A percentile compares a stretch with the other conserved stretches of the same genome.
Evolutionary conservation across 2,113 vertebrate genomes (phyloP).

Genomic region (Henicopernis longicauda): DNA sequence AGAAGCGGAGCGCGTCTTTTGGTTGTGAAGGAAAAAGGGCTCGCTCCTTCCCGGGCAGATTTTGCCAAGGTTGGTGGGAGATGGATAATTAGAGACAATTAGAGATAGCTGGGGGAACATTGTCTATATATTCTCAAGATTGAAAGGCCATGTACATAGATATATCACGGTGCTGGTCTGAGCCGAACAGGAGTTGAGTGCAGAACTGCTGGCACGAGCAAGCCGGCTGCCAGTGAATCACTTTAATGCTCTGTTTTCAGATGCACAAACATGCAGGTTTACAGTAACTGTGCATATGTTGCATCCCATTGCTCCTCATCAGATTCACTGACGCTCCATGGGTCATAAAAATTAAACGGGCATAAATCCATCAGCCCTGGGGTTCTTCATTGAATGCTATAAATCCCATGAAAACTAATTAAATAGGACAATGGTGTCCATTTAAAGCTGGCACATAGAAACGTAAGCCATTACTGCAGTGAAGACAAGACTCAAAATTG

Average conservation of each 20-base stretch:
- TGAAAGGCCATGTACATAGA: neutral
- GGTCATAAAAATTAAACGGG: conserved; percentile 36
- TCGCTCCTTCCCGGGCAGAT: fast-evolving
- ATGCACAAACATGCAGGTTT: neutral
- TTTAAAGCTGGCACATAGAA: conserved; percentile 38
- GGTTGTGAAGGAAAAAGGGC: neutral
- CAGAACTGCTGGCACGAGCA: neutral
- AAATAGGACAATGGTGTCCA: conserved; percentile 35
- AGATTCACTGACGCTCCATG: neutral
- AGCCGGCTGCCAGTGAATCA: conserved; percentile 24
- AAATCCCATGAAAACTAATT: conserved; percentile 56
- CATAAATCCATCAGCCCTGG: conserved; percentile 53
- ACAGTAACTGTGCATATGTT: conserved; percentile 31
- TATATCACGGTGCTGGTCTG: fast-evolving
- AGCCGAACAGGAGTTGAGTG: fast-evolving
- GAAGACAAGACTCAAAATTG: neutral
- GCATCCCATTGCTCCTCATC: conserved; percentile 19
- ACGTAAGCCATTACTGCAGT: neutral
- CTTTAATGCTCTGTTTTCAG: neutral
- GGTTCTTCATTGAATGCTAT: neutral
- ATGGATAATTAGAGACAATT: neutral
- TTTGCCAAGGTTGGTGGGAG: neutral
- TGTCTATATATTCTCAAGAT: neutral
- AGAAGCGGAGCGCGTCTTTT: fast-evolving
- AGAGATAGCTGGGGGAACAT: neutral